These are phyloP conservation scores for Drosophila funebris DNA, from an alignment of 1,140 invertebrate species.

Conservation along the genomic window DNA sequence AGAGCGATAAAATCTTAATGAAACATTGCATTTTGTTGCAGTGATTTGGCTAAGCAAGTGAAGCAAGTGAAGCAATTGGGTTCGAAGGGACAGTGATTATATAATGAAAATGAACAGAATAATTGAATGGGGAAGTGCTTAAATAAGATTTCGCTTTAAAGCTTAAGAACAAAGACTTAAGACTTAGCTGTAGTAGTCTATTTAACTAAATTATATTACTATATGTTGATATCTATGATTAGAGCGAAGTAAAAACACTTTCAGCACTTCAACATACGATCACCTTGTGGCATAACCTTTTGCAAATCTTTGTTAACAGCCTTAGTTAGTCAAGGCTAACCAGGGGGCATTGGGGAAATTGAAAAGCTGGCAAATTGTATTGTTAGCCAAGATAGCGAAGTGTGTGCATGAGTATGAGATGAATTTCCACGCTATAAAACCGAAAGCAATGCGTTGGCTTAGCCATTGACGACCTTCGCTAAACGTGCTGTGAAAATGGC, in stretches of 20 bases:
- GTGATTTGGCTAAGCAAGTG: conserved; percentile 41
- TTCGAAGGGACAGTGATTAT: background rate
- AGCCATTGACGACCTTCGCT: conserved; percentile 60
- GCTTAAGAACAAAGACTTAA: background rate
- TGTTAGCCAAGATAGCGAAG: background rate
- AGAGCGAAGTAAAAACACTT: background rate
- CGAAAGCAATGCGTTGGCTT: conserved; percentile 40
- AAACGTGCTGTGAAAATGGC: conserved; percentile 68
- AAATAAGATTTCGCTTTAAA: background rate
- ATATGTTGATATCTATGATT: no score
- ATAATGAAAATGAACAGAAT: background rate
- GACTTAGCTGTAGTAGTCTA: no score
- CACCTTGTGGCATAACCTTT: conserved; percentile 61
- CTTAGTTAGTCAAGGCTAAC: conserved; percentile 20
- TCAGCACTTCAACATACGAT: conserved; percentile 58
- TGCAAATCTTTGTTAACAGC: background rate
- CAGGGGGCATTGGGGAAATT: background rate
- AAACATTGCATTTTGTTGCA: conserved; percentile 46
- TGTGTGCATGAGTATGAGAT: conserved; percentile 29
- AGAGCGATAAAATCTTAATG: conserved; percentile 53
- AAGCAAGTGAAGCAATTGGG: background rate
- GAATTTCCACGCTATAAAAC: conserved; percentile 57
- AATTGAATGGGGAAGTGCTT: background rate
- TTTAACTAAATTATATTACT: no score
- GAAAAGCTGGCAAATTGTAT: conserved; percentile 16